These are phyloP conservation scores for Seriola quinqueradiata DNA, from an alignment of 2,113 vertebrate genomes.

Conservation along the genomic window DNA sequence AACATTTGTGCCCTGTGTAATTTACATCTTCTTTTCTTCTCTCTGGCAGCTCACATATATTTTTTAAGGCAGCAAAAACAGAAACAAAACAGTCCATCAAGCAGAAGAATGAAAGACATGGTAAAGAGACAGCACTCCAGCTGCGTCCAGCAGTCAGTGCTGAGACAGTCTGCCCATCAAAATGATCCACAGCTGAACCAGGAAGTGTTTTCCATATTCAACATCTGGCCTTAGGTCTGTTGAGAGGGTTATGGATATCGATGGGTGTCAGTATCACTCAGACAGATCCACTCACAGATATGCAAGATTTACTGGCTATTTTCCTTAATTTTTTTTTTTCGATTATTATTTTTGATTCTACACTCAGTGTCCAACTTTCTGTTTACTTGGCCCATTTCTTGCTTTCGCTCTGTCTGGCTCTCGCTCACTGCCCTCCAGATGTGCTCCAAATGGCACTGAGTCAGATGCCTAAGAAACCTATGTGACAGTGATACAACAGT, in stretches of 20 bases:
- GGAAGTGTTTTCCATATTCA: conserved; percentile 49
- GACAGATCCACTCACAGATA: conserved; percentile 29
- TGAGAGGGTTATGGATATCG: conserved; percentile 40
- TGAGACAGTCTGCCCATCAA: conserved; percentile 47
- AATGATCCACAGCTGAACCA: conserved; percentile 62
- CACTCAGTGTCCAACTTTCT: neutral
- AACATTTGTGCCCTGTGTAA: conserved; percentile 1
- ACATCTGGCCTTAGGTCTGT: conserved; percentile 55
- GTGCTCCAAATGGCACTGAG: neutral
- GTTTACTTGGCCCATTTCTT: neutral
- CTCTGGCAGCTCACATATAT: conserved; percentile 6
- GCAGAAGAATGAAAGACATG: conserved; percentile 25
- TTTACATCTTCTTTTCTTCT: conserved; percentile 19
- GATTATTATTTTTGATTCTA: conserved; percentile 1
- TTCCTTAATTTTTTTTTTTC: neutral
- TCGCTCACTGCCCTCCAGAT: neutral
- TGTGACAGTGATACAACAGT: conserved; percentile 3
- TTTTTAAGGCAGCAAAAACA: conserved; percentile 25
- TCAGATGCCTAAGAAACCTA: conserved; percentile 7
- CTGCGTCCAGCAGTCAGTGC: conserved; percentile 15
- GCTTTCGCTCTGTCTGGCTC: neutral
- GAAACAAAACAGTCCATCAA: conserved; percentile 35
- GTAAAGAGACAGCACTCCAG: conserved; percentile 16
- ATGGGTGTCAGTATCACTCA: conserved; percentile 39
- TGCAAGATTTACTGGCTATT: conserved; percentile 17